Conservation (phyloP, 2,797 vertebrate genomes). For the Synaphobranchus kaupii region DNA sequence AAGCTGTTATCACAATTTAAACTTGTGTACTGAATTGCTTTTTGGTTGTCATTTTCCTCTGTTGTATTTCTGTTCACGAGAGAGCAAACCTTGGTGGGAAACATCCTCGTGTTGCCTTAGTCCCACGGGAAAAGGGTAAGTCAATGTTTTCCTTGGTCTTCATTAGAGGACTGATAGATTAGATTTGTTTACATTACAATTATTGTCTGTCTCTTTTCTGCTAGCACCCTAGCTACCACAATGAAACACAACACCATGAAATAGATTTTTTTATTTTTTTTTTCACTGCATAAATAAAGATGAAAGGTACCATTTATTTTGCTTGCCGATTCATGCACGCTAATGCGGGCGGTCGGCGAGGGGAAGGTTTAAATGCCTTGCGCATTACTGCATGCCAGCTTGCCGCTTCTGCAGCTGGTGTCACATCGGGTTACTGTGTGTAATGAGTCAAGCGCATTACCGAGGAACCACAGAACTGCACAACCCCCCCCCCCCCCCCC, state of each 20-base stretch:
- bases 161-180: not conserved
- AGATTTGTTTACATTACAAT: not conserved
- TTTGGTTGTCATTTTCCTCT: constrained; percentile 3
- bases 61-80: not conserved
- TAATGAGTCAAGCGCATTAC: not conserved
- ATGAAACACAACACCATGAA: constrained; percentile 5
- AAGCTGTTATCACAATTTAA: not conserved
- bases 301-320: constrained; percentile 76
- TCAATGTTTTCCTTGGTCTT: not conserved
- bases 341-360: constrained; percentile 71
- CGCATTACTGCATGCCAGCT: constrained; percentile 50
- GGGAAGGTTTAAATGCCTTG: not conserved
- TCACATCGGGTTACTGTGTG: constrained; percentile 4
- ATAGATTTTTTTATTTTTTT: constrained; percentile 68
- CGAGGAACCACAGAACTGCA: not conserved
- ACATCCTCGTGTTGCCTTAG: not conserved
- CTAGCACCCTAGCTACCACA: not conserved
- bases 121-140: not conserved
- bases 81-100: not conserved
- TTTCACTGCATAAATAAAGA: constrained; percentile 58
- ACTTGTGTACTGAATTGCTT: not conserved
- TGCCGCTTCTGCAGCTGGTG: constrained; percentile 39
- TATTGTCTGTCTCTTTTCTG: not conserved
- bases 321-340: constrained; percentile 63
- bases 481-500: not conserved